These are phyloP conservation scores for Delia radicum DNA, from an alignment of 1,140 invertebrate species.

Conservation along the genomic window DNA sequence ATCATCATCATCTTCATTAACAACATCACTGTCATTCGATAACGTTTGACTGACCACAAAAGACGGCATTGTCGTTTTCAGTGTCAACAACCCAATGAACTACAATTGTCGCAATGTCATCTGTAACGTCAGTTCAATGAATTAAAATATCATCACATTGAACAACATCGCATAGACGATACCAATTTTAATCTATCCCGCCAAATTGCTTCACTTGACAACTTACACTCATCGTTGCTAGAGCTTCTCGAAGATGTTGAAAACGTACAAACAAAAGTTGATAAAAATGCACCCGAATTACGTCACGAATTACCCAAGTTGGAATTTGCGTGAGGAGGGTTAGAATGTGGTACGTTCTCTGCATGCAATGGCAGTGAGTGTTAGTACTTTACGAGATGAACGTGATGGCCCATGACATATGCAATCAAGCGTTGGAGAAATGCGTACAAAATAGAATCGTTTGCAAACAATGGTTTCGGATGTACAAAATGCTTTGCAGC, in stretches of 20 bases:
- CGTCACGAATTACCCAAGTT: constrained; percentile 75
- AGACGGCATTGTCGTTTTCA: constrained; percentile 57
- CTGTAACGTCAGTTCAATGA: constrained; percentile 48
- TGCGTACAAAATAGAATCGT: constrained; percentile 58
- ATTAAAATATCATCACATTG: constrained; percentile 51
- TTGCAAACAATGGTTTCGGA: constrained; percentile 48
- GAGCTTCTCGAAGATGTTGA: constrained; percentile 76
- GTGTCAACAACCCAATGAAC: constrained; percentile 54
- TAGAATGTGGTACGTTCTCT: constrained; percentile 71
- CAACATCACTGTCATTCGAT: constrained; percentile 31
- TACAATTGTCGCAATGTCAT: constrained; percentile 45
- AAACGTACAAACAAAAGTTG: constrained; percentile 71
- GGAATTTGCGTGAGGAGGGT: constrained; percentile 73
- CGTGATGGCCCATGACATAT: constrained; percentile 51
- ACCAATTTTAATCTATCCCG: constrained; percentile 63
- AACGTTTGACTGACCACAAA: constrained; percentile 49
- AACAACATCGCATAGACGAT: constrained; percentile 59
- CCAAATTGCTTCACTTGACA: constrained; percentile 66
- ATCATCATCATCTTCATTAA: neutral
- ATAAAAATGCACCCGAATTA: constrained; percentile 69
- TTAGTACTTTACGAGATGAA: constrained; percentile 71
- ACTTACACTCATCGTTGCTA: constrained; percentile 73
- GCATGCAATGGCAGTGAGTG: constrained; percentile 73
- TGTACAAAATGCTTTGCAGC: constrained; percentile 43
- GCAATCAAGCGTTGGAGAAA: constrained; percentile 55